Evolutionary conservation across 2,797 vertebrate species (phyloP).

Genomic region (Microchirus variegatus): DNA sequence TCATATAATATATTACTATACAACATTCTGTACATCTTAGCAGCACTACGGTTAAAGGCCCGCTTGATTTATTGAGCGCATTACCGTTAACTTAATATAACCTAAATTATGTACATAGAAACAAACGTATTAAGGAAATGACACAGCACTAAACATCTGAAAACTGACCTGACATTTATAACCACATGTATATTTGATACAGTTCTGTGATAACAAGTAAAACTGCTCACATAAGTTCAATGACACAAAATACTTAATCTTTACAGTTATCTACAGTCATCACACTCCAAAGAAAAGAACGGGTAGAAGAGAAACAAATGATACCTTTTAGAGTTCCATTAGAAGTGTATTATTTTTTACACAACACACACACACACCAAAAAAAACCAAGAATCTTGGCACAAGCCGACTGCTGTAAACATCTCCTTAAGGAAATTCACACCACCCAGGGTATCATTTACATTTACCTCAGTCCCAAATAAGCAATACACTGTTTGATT

Average conservation of each 20-base stretch:
- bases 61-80: constrained; percentile 2
- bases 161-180: constrained; percentile 18
- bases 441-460: constrained; percentile 11
- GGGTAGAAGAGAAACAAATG: background rate
- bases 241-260: constrained; percentile 7
- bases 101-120: constrained; percentile 36
- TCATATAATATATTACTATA: constrained; percentile 10
- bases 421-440: no score
- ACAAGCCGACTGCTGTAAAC: constrained; percentile 7
- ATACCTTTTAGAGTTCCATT: background rate
- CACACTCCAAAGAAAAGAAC: background rate
- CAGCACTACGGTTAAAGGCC: constrained; percentile 66
- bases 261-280: constrained; percentile 31
- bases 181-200: constrained; percentile 26
- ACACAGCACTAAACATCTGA: constrained; percentile 9
- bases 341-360: constrained; percentile 15
- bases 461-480: constrained; percentile 8
- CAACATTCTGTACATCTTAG: constrained; percentile 51
- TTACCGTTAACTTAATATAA: background rate
- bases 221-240: constrained; percentile 3
- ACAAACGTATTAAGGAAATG: constrained; percentile 7
- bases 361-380: background rate
- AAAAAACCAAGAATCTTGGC: constrained; percentile 3
- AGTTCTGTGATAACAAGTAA: constrained; percentile 6
- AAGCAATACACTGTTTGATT: constrained; percentile 22